Evolutionary conservation across 2,888 invertebrate genomes (phyloP), one percentile per base, ranked within the genome.

Genomic region (Cerastoderma edule): DNA sequence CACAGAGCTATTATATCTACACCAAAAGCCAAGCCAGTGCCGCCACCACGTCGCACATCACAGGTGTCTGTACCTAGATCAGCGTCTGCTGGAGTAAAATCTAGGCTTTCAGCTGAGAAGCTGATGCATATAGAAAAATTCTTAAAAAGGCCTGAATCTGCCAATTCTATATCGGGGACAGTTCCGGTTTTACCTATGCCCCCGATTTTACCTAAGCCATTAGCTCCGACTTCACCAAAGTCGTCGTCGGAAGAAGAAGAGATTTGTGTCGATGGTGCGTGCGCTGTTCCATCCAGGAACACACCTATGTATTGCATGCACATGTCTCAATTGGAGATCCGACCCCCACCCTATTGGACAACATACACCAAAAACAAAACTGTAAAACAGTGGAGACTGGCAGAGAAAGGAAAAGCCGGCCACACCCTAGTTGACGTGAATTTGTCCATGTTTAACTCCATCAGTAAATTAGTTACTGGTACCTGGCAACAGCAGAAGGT

Each of bases 311-410:
- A 71, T 30, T 77, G 84, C 24, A 19, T 72, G 65, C 72, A 78
- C 63, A 83, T 73, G 69, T 83, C 78, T 39, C 39, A 13, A 8
- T 57, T 67, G 19, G 46, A 60, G 33, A 76, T 74, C 1, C 56
- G 68, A 27, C 77, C 85, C 6, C 85, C 85, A n/a, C 2, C 53
- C 5, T 75, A 82, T 60, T 85, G 85, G 85, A 83, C 83, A 27
- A 63, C 67, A 8, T 85, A 67, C 64, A 82, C 74, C 1, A 57
- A 28, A 19, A 64, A 53, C 27, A 75, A 75, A 56, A 76, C 67
- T 35, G 64, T 85, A 8, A 82, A 82, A 63, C 54, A 75, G 4
- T 83, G 83, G 83, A 75, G 73, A 28, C 33, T 84, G 35, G 57
- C 68, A 22, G 27, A 65, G 24, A 44, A 56, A 57, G 72, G 72